Base-by-base conservation (phyloP, 2,113 vertebrate genomes). In the Lontra canadensis region DNA sequence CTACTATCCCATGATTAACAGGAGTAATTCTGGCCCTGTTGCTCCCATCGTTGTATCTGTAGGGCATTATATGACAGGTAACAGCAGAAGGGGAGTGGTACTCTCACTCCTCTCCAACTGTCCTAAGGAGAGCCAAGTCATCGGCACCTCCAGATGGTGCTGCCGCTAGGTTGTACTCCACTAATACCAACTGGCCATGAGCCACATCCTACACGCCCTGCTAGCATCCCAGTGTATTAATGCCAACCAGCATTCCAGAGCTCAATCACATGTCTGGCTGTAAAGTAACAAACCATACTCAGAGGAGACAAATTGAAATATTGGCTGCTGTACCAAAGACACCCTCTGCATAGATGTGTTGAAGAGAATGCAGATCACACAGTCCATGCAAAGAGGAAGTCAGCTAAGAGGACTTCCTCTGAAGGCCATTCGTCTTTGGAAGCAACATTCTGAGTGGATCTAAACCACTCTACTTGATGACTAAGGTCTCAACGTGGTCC, bases 391-490 rank as follows among this genome's bases (percentile, higher is more conserved):
- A 42, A 80, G 95, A 97, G 97, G 97, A 97, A 98, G 98, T 96
- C 97, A 91, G 97, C 90, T 59, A 93, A 93, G 26, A 96, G 83
- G 98, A 97, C 98, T 98, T 97, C 81, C 98, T 97, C 97, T 90
- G 98, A 97, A 98, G 97, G 98, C 98, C 97, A 96, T 98, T 98
- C 59, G 55, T 98, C 98, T 98, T 98, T 96, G 98, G 94, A 98
- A 98, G 97, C 94, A 97, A 97, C 95, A 91, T 96, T 98, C 92
- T 6, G 71, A 97, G 96, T 92, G 98, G 98, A 98, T 98, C 95
- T 90, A 98, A 96, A 98, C 98, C 98, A 97, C 98, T 98, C 88
- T 44, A 91, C 92, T 90, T 90, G 94, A 92, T 90, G 93, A 92
- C 80, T 96, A 98, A 95, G 96, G 97, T 97, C 97, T 98, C 97